Evolutionary conservation across 2,888 invertebrate genomes (phyloP).

Genomic region (Sinopyrophorus schimmeli): DNA sequence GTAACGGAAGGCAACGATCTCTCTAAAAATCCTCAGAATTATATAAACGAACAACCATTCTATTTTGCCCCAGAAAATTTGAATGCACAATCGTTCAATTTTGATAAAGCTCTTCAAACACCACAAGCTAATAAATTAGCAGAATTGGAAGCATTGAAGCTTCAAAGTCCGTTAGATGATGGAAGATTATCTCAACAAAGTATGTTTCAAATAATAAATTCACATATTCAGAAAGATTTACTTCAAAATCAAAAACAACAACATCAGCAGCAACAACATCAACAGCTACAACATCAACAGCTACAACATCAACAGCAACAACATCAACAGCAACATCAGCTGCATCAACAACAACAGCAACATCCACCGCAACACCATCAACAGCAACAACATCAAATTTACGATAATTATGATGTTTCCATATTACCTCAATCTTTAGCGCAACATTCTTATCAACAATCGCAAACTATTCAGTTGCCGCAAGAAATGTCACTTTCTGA

Average conservation of each 20-base stretch:
- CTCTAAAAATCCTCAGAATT: slow-evolving; percentile 48
- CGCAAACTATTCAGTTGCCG: slow-evolving; percentile 27
- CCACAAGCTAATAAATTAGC: slow-evolving; percentile 17
- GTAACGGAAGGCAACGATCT: slow-evolving; percentile 58
- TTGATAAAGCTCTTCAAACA: slow-evolving; percentile 50
- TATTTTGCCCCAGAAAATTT: slow-evolving; percentile 59
- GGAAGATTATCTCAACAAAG: slow-evolving; percentile 7
- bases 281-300: slow-evolving; percentile 29
- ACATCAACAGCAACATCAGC: slow-evolving; percentile 26
- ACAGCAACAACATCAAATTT: slow-evolving; percentile 27
- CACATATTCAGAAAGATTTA: slow-evolving; percentile 16
- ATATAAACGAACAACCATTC: slow-evolving; percentile 54
- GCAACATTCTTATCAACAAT: slow-evolving; percentile 44
- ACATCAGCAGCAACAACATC: slow-evolving; percentile 28
- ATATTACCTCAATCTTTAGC: slow-evolving; percentile 47
- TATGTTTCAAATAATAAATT: slow-evolving; percentile 14
- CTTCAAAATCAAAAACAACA: slow-evolving; percentile 26
- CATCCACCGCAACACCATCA: slow-evolving; percentile 21
- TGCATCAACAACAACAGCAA: slow-evolving; percentile 33
- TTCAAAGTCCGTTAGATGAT: slow-evolving; percentile 11
- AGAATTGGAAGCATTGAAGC: slow-evolving; percentile 21
- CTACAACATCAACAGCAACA: slow-evolving; percentile 27
- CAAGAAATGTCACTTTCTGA: slow-evolving; percentile 12
- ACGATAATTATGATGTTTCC: slow-evolving; percentile 8
- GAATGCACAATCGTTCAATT: slow-evolving; percentile 32